A percentile compares a stretch with the other conserved stretches of the same genome.
phyloP scores from a whole-genome alignment of 2,888 invertebrate genomes.

The Cecidostiba fungosa region DNA sequence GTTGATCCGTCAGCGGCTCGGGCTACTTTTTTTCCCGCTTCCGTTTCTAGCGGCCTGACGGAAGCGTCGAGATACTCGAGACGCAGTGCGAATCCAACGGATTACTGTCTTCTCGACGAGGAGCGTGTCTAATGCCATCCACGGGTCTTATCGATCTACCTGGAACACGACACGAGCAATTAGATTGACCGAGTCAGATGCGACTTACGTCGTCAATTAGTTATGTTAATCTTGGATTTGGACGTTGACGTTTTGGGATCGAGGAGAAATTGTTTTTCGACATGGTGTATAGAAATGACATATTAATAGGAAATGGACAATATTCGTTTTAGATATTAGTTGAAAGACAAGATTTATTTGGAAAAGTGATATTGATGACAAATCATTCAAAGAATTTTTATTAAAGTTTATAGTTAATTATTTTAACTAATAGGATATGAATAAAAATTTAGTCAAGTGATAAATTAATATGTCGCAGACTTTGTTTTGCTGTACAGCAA shows the following conservation, averaged over 20 bases:
- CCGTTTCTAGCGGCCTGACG: conserved; percentile 34
- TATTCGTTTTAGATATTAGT: too few relatives aligned
- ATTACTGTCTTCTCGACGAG: conserved; percentile 52
- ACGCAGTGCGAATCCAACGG: conserved; percentile 21
- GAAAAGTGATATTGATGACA: too few relatives aligned
- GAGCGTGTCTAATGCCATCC: conserved; percentile 50
- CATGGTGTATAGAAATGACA: too few relatives aligned
- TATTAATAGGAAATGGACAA: too few relatives aligned
- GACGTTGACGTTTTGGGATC: conserved; percentile 4
- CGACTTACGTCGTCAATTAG: conserved; percentile 23
- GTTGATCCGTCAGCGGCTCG: neutral
- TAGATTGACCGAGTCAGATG: conserved; percentile 26
- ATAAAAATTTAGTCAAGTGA: too few relatives aligned
- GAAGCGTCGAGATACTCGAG: conserved; percentile 34
- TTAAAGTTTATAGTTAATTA: too few relatives aligned
- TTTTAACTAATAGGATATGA: too few relatives aligned
- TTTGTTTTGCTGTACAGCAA: too few relatives aligned
- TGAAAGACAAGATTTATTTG: too few relatives aligned
- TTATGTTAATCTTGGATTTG: conserved; percentile 25
- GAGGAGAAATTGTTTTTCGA: neutral
- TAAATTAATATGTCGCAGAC: too few relatives aligned
- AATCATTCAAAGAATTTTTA: too few relatives aligned
- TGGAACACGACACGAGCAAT: conserved; percentile 47
- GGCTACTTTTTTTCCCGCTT: conserved; percentile 32
- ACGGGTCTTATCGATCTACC: conserved; percentile 48